phyloP scores from a whole-genome alignment of 2,797 vertebrate genomes.

The Enteromius afrohamiltoni region DNA sequence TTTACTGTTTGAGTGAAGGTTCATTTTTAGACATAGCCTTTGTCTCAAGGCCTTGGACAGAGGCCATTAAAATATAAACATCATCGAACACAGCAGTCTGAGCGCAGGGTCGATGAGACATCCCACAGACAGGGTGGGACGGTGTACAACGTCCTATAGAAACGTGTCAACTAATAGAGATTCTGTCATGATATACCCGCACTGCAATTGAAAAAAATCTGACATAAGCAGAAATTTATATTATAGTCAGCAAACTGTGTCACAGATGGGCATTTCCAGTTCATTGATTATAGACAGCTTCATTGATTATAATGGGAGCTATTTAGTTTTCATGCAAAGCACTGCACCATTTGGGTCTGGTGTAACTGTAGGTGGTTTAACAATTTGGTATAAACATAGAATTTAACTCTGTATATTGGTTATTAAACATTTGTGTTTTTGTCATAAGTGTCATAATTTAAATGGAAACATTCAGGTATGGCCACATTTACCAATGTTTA shows the following conservation, averaged over 20 bases:
- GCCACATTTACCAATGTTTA: background rate
- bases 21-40: constrained; percentile 48
- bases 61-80: constrained; percentile 45
- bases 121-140: constrained; percentile 6
- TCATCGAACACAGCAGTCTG: constrained; percentile 24
- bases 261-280: background rate
- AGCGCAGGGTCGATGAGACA: constrained; percentile 13
- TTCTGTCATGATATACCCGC: background rate
- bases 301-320: constrained; percentile 3
- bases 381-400: background rate
- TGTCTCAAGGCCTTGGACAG: constrained; percentile 37
- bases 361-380: constrained; percentile 3
- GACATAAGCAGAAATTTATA: background rate
- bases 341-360: background rate
- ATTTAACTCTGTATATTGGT: background rate
- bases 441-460: background rate
- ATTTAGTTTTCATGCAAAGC: background rate
- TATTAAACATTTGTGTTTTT: background rate
- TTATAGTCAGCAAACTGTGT: background rate
- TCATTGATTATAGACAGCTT: constrained; percentile 5
- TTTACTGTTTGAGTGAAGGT: constrained; percentile 43
- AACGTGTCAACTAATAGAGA: background rate
- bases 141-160: background rate
- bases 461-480: background rate
- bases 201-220: background rate